Conservation (phyloP, 2,888 invertebrate species). For the Colletes collaris region DNA sequence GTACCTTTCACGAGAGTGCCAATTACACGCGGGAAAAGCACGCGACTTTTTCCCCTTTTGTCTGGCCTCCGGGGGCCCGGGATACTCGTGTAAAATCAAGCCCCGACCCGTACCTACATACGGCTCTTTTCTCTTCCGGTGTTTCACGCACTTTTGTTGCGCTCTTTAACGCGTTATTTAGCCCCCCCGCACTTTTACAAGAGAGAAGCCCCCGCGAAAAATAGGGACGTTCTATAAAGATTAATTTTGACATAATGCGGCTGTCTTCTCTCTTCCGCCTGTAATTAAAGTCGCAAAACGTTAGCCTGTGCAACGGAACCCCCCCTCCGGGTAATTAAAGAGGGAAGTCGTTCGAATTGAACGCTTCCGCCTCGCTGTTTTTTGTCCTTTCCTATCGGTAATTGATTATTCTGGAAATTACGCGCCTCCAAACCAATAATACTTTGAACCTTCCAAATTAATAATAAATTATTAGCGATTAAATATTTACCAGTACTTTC, state of each 20-base stretch:
- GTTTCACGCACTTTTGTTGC: constrained; percentile 37
- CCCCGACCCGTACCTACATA: constrained; percentile 5
- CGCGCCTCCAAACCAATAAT: no score
- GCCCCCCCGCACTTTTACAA: constrained; percentile 8
- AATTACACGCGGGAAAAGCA: constrained; percentile 45
- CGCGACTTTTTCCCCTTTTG: constrained; percentile 41
- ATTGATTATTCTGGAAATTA: not conserved
- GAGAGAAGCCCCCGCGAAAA: constrained; percentile 3
- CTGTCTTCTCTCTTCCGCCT: not conserved
- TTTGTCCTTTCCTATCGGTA: not conserved
- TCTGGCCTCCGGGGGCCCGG: constrained; percentile 17
- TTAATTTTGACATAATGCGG: constrained; percentile 50
- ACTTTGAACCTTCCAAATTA: no score
- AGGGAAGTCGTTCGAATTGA: not conserved
- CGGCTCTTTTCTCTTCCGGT: constrained; percentile 12
- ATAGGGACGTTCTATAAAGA: constrained; percentile 47
- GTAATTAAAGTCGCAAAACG: constrained; percentile 31
- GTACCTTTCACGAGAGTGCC: constrained; percentile 45
- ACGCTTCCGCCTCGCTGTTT: not conserved
- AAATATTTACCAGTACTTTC: no score
- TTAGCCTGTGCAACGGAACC: not conserved
- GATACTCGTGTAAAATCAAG: constrained; percentile 48
- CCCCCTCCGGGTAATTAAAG: constrained; percentile 1
- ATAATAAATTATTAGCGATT: no score
- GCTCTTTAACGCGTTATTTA: constrained; percentile 52